Evolutionary conservation across 1,140 invertebrate species (phyloP).

Genomic region (Lepidostoma basale): DNA sequence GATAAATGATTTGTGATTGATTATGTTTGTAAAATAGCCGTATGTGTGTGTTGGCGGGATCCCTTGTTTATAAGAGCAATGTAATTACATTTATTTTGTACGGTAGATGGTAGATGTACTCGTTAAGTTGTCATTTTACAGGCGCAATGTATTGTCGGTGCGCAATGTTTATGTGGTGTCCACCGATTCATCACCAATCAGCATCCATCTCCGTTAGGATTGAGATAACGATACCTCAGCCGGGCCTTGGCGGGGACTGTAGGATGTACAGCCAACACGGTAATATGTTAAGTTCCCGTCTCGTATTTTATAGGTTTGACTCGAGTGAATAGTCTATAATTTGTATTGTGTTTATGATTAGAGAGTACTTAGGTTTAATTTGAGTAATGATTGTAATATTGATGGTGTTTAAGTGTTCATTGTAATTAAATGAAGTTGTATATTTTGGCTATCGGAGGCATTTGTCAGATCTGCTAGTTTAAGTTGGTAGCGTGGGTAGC

Average conservation of each 20-base stretch:
- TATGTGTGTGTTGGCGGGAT: not conserved
- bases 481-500: slow-evolving; percentile 27
- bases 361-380: slow-evolving; percentile 11
- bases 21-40: slow-evolving; percentile 21
- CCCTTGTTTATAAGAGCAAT: slow-evolving; percentile 11
- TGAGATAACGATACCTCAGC: not conserved
- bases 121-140: not conserved
- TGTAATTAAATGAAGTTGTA: slow-evolving; percentile 26
- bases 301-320: slow-evolving; percentile 32
- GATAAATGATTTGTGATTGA: slow-evolving; percentile 16
- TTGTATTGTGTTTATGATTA: slow-evolving; percentile 9
- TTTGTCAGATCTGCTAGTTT: slow-evolving; percentile 42
- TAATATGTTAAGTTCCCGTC: slow-evolving; percentile 14
- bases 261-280: slow-evolving; percentile 42
- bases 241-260: too few species aligned
- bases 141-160: not conserved
- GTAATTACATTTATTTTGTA: slow-evolving; percentile 16
- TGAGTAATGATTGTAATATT: slow-evolving; percentile 18
- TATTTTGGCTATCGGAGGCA: slow-evolving; percentile 21
- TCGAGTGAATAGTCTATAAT: slow-evolving; percentile 14
- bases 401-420: slow-evolving; percentile 13
- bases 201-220: not conserved
- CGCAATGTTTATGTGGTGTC: not conserved
- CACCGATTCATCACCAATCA: too few species aligned
- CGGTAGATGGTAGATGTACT: slow-evolving; percentile 12